Evolutionary conservation across 2,113 vertebrate species (phyloP).

Genomic region (Phrynosoma platyrhinos): DNA sequence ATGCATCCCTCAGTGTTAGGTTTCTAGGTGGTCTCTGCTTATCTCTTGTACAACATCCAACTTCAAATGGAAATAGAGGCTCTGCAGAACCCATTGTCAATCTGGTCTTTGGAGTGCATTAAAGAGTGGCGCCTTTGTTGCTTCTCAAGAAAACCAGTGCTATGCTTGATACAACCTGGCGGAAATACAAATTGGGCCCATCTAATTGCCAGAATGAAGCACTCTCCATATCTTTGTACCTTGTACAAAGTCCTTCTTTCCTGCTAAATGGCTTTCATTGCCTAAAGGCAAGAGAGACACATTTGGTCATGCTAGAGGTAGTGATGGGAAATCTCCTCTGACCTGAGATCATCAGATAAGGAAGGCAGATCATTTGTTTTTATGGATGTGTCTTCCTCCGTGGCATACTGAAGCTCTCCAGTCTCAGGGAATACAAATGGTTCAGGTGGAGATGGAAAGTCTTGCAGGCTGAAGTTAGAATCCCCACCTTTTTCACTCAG

Average conservation of each 20-base stretch:
- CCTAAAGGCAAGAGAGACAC: background rate
- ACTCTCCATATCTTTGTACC: background rate
- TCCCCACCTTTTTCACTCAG: constrained; percentile 55
- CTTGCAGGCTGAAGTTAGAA: constrained; percentile 22
- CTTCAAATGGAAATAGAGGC: too few relatives aligned
- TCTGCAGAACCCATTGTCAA: too few relatives aligned
- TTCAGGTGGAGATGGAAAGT: constrained; percentile 73
- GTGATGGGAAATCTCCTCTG: constrained; percentile 30
- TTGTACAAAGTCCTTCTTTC: background rate
- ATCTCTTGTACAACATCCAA: too few relatives aligned
- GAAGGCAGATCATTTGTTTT: constrained; percentile 61
- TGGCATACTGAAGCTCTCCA: background rate
- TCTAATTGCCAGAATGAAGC: background rate
- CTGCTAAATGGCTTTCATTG: background rate
- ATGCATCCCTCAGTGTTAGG: too few relatives aligned
- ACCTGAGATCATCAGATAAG: constrained; percentile 36
- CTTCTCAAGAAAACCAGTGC: too few relatives aligned
- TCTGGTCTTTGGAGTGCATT: too few relatives aligned
- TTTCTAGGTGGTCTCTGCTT: too few relatives aligned
- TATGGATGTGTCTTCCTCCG: constrained; percentile 65
- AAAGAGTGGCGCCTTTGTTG: too few relatives aligned
- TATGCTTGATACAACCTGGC: too few relatives aligned
- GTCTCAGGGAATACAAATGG: constrained; percentile 32
- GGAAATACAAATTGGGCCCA: too few relatives aligned
- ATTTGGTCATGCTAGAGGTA: background rate